phyloP scores from a whole-genome alignment of 2,888 invertebrate genomes.

The Drosophila pegasa region DNA sequence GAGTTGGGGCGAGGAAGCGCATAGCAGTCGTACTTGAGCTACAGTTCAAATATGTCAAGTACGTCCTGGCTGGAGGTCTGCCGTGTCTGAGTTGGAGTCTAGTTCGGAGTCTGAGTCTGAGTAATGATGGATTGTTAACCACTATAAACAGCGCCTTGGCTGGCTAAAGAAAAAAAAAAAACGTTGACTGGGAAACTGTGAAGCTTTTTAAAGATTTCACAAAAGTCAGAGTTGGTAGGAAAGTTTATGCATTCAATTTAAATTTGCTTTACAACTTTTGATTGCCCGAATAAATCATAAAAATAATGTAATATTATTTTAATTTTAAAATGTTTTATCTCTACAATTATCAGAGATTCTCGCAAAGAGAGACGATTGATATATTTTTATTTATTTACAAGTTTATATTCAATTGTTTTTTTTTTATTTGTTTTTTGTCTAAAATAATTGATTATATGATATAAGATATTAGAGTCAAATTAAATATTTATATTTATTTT shows the following conservation, averaged over 20 bases:
- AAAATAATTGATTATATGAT: no score
- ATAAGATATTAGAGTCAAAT: no score
- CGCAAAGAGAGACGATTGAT: no score
- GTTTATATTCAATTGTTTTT: no score
- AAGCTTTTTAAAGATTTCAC: neutral
- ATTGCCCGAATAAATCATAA: no score
- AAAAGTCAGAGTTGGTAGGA: neutral
- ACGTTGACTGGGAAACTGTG: neutral
- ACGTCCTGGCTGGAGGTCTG: conserved; percentile 21
- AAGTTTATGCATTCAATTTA: neutral
- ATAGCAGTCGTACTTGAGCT: conserved; percentile 24
- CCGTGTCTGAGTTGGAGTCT: conserved; percentile 7
- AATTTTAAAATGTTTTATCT: no score
- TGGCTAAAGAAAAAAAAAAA: neutral
- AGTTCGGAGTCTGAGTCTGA: conserved; percentile 6
- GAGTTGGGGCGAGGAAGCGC: neutral
- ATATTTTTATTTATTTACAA: no score
- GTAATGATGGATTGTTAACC: conserved; percentile 14
- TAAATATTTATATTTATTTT: no score
- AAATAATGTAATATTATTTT: no score
- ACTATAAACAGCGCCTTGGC: conserved; percentile 15
- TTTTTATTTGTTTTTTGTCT: no score
- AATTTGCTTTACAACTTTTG: neutral
- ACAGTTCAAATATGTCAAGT: conserved; percentile 66
- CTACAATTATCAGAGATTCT: no score